Evolutionary conservation across 2,797 vertebrate genomes (phyloP).

Genomic region (Synaphobranchus kaupii): DNA sequence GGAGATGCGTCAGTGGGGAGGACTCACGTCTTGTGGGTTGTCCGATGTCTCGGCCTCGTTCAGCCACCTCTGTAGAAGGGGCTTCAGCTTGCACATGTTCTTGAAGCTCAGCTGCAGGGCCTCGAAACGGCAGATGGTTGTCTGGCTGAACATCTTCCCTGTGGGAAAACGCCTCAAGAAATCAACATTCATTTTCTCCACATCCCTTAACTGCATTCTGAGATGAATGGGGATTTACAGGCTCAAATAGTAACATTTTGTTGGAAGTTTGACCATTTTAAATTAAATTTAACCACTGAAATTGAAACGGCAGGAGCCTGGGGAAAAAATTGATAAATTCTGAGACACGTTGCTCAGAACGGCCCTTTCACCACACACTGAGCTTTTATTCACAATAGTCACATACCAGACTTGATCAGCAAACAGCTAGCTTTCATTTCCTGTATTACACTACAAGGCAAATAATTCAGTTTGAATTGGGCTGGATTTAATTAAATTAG

Average conservation of each 20-base stretch:
- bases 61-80: constrained; percentile 78
- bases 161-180: neutral
- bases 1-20: neutral
- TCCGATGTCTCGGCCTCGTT: constrained; percentile 76
- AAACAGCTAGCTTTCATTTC: no score
- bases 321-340: no score
- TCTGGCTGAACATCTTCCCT: constrained; percentile 86
- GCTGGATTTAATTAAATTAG: neutral
- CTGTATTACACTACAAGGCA: no score
- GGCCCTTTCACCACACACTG: no score
- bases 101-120: constrained; percentile 79
- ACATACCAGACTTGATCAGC: no score
- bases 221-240: neutral
- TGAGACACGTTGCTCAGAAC: no score
- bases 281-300: no score
- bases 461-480: neutral
- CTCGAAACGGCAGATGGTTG: constrained; percentile 83
- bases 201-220: no score
- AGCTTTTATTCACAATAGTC: no score
- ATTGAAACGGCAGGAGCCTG: no score
- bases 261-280: no score
- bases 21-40: constrained; percentile 79
- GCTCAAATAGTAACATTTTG: neutral
- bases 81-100: constrained; percentile 84
- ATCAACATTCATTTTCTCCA: neutral